Evolutionary conservation across 2,113 vertebrate genomes (phyloP).

Genomic region (Odontesthes bonariensis): DNA sequence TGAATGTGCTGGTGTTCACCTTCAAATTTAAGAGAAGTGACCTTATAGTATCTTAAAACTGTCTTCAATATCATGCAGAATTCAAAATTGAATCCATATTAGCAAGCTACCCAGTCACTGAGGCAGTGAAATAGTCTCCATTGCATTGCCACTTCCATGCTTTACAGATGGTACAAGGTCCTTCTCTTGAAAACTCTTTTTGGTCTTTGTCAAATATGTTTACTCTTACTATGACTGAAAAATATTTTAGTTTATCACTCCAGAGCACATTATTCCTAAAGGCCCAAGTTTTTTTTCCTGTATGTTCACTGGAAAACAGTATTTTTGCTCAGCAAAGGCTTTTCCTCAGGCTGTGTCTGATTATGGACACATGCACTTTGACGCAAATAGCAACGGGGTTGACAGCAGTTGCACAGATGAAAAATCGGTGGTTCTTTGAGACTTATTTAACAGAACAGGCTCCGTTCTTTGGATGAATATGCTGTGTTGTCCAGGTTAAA

Average conservation of each 20-base stretch:
- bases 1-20: background rate
- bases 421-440: background rate
- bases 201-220: no score
- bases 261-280: no score
- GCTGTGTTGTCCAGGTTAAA: background rate
- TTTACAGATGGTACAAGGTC: background rate
- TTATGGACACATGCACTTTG: no score
- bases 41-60: background rate
- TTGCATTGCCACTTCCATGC: no score
- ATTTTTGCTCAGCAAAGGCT: background rate
- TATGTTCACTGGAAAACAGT: background rate
- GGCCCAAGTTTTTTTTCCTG: no score
- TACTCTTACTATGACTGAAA: no score
- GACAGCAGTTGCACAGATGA: no score
- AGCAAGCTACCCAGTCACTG: background rate
- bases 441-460: background rate
- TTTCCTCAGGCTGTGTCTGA: background rate
- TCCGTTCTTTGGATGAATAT: background rate
- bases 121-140: background rate
- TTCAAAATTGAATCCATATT: background rate
- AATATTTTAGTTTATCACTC: no score
- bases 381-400: no score
- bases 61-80: background rate
- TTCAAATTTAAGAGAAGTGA: background rate
- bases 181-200: no score